A percentile compares a stretch with the other conserved stretches of the same genome.
Conservation (phyloP, 2,797 vertebrate genomes). For the Lycodopsis pacificus region DNA sequence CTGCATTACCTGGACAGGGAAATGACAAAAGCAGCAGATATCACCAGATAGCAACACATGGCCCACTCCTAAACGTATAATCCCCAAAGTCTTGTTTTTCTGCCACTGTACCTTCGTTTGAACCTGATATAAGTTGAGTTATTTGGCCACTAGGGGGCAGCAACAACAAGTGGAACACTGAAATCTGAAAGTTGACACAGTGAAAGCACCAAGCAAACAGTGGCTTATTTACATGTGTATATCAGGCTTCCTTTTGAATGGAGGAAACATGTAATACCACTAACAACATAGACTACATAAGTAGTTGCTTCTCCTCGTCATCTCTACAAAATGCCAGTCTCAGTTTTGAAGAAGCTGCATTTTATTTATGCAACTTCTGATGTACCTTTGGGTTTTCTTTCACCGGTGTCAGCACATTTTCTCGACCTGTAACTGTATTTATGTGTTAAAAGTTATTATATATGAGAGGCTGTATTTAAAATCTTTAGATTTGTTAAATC, state of each 20-base stretch:
- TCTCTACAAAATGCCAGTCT: neutral
- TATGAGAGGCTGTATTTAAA: neutral
- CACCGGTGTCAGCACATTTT: neutral
- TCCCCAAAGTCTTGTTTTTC: neutral
- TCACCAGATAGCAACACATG: neutral
- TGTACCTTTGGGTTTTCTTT: neutral
- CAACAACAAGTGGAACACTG: neutral
- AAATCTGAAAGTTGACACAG: neutral
- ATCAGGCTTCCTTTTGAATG: neutral
- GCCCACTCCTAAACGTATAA: neutral
- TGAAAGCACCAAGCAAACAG: neutral
- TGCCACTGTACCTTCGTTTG: neutral
- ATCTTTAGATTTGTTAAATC: neutral
- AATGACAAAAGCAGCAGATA: slow-evolving; percentile 3
- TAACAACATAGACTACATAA: neutral
- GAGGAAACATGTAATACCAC: neutral
- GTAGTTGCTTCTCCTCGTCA: neutral
- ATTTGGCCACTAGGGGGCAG: neutral
- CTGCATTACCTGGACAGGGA: slow-evolving; percentile 82
- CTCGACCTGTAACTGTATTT: neutral
- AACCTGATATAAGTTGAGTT: neutral
- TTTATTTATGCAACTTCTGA: neutral
- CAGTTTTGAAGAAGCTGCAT: neutral
- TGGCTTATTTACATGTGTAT: neutral
- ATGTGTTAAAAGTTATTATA: neutral